Percentiles rank a stretch among this genome's conserved stretches.
Evolutionary conservation across 1,140 invertebrate genomes (phyloP).

Genomic region (Elymnias hypermnestra): DNA sequence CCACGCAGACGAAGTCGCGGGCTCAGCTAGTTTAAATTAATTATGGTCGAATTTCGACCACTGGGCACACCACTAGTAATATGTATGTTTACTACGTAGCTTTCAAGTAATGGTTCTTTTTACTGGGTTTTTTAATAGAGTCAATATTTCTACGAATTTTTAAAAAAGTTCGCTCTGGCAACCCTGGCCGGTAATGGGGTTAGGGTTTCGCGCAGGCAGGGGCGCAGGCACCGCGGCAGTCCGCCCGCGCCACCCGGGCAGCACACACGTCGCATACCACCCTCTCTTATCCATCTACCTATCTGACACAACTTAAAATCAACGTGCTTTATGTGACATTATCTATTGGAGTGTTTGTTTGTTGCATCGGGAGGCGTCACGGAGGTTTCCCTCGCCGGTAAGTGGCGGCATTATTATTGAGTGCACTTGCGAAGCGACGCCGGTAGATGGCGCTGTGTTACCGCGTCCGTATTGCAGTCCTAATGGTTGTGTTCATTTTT

Average conservation of each 20-base stretch:
- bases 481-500: conserved; percentile 41
- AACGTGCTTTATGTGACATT: conserved; percentile 17
- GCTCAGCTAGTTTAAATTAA: too few relatives aligned
- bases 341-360: conserved; percentile 9
- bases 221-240: conserved; percentile 47
- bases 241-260: conserved; percentile 32
- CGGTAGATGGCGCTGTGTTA: conserved; percentile 45
- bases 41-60: too few relatives aligned
- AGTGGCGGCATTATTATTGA: conserved; percentile 22
- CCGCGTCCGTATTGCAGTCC: conserved; percentile 56
- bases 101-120: too few relatives aligned
- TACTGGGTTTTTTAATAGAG: too few relatives aligned
- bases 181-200: conserved; percentile 40
- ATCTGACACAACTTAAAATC: conserved; percentile 10
- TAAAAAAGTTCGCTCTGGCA: too few relatives aligned
- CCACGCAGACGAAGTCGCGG: too few relatives aligned
- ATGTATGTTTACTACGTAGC: too few relatives aligned
- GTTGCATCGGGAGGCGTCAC: conserved; percentile 13
- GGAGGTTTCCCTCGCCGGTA: conserved; percentile 18
- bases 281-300: conserved; percentile 7
- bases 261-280: conserved; percentile 25
- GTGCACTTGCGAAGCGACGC: conserved; percentile 1
- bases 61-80: too few relatives aligned
- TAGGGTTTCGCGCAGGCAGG: conserved; percentile 40
- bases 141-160: too few relatives aligned